Evolutionary conservation across 2,888 invertebrate genomes (phyloP).

Genomic region (Zele albiditarsus): DNA sequence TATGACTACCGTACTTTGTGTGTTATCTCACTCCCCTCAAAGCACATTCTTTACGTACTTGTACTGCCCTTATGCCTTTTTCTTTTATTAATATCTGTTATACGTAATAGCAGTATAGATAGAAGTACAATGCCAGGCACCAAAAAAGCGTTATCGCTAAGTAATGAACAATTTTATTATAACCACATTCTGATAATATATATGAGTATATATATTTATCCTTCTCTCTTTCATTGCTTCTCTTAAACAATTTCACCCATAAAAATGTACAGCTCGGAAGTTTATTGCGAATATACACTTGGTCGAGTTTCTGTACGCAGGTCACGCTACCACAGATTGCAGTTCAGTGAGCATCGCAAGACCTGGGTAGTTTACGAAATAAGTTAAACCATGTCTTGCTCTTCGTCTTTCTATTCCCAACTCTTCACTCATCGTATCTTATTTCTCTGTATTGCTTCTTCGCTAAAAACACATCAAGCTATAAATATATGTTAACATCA

Average conservation of each 20-base stretch:
- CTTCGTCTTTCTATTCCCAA: not conserved
- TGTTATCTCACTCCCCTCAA: not conserved
- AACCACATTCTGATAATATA: not conserved
- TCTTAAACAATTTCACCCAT: not conserved
- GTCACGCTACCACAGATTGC: constrained; percentile 23
- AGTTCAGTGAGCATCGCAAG: constrained; percentile 28
- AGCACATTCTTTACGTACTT: not conserved
- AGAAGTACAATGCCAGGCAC: not conserved
- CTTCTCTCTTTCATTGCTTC: not conserved
- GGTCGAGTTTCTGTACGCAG: constrained; percentile 6
- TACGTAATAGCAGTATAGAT: too few species aligned
- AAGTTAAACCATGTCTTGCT: constrained; percentile 7
- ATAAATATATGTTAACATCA: not conserved
- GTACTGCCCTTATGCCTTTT: not conserved
- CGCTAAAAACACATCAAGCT: not conserved
- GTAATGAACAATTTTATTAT: not conserved
- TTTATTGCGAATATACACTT: constrained; percentile 15
- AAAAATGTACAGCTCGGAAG: not conserved
- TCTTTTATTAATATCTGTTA: not conserved
- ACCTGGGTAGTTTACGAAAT: constrained; percentile 14
- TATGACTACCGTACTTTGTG: not conserved
- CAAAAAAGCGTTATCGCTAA: not conserved
- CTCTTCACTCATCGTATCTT: too few species aligned
- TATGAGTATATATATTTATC: not conserved
- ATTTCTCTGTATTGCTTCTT: not conserved